Evolutionary conservation across 1,140 invertebrate species (phyloP), one percentile per base, ranked within the genome.

Genomic region (Drosophila trapezifrons): DNA sequence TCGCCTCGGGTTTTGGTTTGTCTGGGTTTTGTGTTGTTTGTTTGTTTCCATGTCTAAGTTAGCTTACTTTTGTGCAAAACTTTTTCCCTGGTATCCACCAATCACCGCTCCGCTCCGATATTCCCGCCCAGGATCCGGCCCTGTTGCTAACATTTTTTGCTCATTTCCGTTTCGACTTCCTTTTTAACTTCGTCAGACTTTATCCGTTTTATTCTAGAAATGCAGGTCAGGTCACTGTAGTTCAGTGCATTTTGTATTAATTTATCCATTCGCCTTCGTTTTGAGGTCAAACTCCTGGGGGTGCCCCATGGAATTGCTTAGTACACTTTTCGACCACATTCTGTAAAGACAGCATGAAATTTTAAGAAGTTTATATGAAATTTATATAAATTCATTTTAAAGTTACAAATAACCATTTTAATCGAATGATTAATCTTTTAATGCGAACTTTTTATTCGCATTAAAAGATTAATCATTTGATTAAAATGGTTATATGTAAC

Each of bases 1-100:
- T 55, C 49, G 72, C 37, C 54, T 45, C 25, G 52, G 52, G 45
- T 58, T 76, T 76, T 55, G 57, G 63, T 57, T 71, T 76, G 63
- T 37, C 71, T 76, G 35, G 52, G 38, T 15, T 15, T 67, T 82
- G 75, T 76, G 79, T 82, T 42, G 63, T 81, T 80, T 82, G 79
- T 78, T 78, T 87, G 57, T 84, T 72, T 79, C 65, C 69, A 77
- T 78, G 64, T 84, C 81, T 85, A 76, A 80, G 81, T 78, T 85
- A 65, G 73, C 67, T 84, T 69, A 85, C 81, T 70, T 84, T 69
- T 80, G 49, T 80, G 60, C 32, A 65, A 63, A 77, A 74, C 29
- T 79, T 79, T 78, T 54, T 43, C 35, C 60, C 52, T 45, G 69
- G 46, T 72, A 81, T 83, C 64, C 45, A 67, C 65, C 81, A 81